Conservation (phyloP, 1,140 invertebrate genomes). For the Eriocheir sinensis region DNA sequence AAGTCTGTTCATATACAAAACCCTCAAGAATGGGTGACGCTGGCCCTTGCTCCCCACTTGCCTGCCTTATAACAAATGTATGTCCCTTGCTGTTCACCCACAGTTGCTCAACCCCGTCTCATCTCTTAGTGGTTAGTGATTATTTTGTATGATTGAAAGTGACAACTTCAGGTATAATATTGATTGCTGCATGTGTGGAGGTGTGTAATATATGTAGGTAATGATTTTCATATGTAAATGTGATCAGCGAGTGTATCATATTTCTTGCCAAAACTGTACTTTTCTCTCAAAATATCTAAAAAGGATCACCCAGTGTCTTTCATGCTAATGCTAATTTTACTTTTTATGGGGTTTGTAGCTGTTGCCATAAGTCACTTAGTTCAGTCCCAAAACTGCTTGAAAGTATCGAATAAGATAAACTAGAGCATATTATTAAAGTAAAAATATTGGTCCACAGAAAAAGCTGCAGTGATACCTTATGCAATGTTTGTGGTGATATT, state of each 20-base stretch:
- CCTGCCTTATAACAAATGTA: neutral
- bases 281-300: neutral
- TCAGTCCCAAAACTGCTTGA: too few relatives aligned
- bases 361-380: neutral
- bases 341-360: neutral
- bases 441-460: too few relatives aligned
- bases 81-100: neutral
- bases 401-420: too few relatives aligned
- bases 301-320: neutral
- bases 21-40: conserved; percentile 64
- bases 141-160: neutral
- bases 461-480: too few relatives aligned
- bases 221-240: neutral
- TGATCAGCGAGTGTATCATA: neutral
- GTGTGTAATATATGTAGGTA: neutral
- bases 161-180: neutral
- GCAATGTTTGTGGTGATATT: neutral
- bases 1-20: conserved; percentile 68
- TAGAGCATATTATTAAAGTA: too few relatives aligned
- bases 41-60: neutral
- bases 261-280: neutral
- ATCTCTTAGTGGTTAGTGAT: neutral
- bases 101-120: neutral
- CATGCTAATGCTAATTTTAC: conserved; percentile 15
- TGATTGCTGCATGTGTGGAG: neutral